A percentile compares a stretch with the other conserved stretches of the same genome.
These are phyloP conservation scores for Cepaea hortensis DNA, from an alignment of 2,888 invertebrate genomes.

Conservation along the genomic window DNA sequence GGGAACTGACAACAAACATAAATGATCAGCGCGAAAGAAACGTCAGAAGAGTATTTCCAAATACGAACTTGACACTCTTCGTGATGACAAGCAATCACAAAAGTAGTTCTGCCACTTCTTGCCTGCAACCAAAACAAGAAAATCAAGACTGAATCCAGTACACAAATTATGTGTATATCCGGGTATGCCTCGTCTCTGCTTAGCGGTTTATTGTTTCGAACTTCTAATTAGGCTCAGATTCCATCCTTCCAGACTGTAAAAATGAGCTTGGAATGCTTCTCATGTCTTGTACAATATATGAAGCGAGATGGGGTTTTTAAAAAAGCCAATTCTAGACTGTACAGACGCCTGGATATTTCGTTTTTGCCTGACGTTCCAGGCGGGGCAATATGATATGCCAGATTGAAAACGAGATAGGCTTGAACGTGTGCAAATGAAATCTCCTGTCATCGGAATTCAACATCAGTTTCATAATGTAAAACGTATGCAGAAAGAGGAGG, in stretches of 20 bases:
- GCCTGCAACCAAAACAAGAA: too few relatives aligned
- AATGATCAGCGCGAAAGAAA: too few relatives aligned
- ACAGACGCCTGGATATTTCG: too few relatives aligned
- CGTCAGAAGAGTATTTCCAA: too few relatives aligned
- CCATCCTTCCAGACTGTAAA: background rate
- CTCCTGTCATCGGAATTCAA: background rate
- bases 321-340: too few relatives aligned
- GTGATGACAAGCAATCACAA: too few relatives aligned
- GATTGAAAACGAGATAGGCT: background rate
- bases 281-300: background rate
- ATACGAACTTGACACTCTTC: too few relatives aligned
- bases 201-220: background rate
- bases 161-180: too few relatives aligned
- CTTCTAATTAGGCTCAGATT: background rate
- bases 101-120: too few relatives aligned
- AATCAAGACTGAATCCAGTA: too few relatives aligned
- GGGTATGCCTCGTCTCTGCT: background rate
- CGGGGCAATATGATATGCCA: slow-evolving; percentile 1
- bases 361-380: background rate
- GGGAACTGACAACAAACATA: too few relatives aligned
- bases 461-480: background rate
- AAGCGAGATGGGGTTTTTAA: background rate
- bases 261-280: background rate
- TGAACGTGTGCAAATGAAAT: background rate
- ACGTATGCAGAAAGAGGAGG: too few relatives aligned